A percentile compares a stretch with the other conserved stretches of the same genome.
Conservation (phyloP, 2,113 vertebrate species). For the Nanorana parkeri region DNA sequence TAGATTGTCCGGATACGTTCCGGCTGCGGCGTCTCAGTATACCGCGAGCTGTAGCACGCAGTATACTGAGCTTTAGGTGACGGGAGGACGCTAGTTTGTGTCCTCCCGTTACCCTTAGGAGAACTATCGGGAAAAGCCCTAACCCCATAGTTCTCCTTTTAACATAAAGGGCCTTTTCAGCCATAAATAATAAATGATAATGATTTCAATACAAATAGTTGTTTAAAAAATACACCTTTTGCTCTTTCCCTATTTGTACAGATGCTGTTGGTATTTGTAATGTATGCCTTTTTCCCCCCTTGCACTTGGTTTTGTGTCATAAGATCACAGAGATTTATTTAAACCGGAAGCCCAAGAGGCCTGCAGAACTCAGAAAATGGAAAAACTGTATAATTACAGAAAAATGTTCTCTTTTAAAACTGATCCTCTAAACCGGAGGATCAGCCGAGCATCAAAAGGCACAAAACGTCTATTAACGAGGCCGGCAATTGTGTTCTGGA, state of each 20-base stretch:
- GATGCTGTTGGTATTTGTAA: constrained; percentile 24
- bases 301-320: constrained; percentile 23
- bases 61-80: no score
- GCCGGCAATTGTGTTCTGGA: neutral
- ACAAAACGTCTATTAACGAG: constrained; percentile 29
- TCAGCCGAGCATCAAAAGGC: constrained; percentile 8
- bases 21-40: no score
- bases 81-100: no score
- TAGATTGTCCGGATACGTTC: no score
- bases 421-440: constrained; percentile 7
- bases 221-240: neutral
- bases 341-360: constrained; percentile 38
- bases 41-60: no score
- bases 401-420: constrained; percentile 24
- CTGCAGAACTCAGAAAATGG: constrained; percentile 10
- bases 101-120: no score
- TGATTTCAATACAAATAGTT: constrained; percentile 12
- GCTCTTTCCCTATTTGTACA: neutral
- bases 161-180: neutral
- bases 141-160: no score
- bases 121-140: no score
- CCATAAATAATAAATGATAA: neutral
- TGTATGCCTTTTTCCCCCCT: constrained; percentile 9
- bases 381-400: constrained; percentile 37
- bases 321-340: constrained; percentile 48